Percentiles rank a stretch among this genome's conserved stretches.
phyloP scores from a whole-genome alignment of 2,113 vertebrate species.

The Calidris pugnax region DNA sequence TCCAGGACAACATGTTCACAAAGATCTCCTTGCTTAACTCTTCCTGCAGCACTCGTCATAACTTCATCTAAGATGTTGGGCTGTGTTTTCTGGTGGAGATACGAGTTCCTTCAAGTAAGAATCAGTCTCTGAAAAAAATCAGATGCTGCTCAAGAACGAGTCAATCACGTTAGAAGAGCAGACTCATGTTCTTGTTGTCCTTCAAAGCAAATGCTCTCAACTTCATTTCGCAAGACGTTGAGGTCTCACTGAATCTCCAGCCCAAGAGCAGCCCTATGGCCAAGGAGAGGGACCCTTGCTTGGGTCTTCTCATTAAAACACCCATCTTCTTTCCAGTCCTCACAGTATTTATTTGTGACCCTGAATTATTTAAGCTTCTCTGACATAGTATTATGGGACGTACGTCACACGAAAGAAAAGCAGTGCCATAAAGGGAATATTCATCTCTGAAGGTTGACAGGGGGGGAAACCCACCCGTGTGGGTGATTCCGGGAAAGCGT shows the following conservation, averaged over 20 bases:
- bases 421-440: neutral
- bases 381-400: rapidly evolving
- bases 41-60: neutral
- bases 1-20: neutral
- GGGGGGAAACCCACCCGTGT: neutral
- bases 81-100: neutral
- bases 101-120: neutral
- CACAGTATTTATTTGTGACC: neutral
- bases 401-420: neutral
- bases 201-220: neutral
- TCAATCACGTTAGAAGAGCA: neutral
- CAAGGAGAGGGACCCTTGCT: neutral
- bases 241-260: neutral
- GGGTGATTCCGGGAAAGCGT: neutral
- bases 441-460: neutral
- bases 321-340: neutral
- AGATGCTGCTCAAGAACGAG: neutral
- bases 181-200: neutral
- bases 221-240: neutral
- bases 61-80: neutral
- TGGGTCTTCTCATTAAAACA: neutral
- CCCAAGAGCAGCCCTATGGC: neutral
- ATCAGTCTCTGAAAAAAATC: neutral
- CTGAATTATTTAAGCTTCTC: neutral
- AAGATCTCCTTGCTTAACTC: neutral